phyloP scores from a whole-genome alignment of 2,113 vertebrate genomes.

The Myiozetetes cayanensis region DNA sequence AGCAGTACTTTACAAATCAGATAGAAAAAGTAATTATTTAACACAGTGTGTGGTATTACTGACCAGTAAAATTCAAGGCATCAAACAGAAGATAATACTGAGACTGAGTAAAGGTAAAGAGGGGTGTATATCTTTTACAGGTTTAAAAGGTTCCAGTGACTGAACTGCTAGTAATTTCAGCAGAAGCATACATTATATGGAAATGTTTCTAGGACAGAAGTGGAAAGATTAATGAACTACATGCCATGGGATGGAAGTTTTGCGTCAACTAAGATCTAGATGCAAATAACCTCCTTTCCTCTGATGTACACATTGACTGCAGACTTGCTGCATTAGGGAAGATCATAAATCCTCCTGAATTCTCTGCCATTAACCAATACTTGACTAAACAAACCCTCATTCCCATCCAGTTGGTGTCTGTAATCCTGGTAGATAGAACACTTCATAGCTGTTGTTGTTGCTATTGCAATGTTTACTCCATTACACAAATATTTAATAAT shows the following conservation, averaged over 20 bases:
- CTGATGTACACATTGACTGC: background rate
- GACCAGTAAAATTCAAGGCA: background rate
- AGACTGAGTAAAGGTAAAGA: background rate
- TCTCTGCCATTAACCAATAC: background rate
- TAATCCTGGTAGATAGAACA: background rate
- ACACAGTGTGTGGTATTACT: background rate
- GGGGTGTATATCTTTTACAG: background rate
- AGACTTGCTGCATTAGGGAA: background rate
- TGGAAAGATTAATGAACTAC: background rate
- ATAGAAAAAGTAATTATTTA: background rate
- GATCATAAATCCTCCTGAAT: background rate
- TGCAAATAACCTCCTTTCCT: background rate
- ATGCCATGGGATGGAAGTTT: background rate
- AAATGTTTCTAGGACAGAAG: background rate
- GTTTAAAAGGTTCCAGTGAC: background rate
- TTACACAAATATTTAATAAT: conserved; percentile 10
- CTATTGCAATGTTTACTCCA: background rate
- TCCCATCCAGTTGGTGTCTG: background rate
- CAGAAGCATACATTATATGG: background rate
- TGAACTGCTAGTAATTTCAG: background rate
- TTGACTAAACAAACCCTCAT: background rate
- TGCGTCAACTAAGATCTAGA: background rate
- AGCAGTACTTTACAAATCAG: background rate
- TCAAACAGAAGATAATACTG: background rate
- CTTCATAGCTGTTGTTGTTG: background rate